phyloP scores from a whole-genome alignment of 2,888 invertebrate species.

The Corbicula japonica region DNA sequence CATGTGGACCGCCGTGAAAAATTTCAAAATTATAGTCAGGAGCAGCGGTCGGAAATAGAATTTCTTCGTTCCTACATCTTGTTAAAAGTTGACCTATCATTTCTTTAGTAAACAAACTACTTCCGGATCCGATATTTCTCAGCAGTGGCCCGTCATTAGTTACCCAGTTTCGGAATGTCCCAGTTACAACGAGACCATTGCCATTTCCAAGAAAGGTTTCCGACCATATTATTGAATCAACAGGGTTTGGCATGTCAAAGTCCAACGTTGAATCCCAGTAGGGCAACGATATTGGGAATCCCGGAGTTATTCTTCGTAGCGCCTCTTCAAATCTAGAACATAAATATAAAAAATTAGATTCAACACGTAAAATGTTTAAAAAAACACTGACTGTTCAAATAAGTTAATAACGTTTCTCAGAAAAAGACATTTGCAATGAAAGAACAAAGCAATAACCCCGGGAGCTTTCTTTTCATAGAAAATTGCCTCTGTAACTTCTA shows the following conservation, averaged over 20 bases:
- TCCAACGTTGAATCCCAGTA: conserved; percentile 78
- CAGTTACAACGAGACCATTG: conserved; percentile 70
- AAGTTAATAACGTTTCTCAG: not conserved
- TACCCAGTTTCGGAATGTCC: conserved; percentile 76
- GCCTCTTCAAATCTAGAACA: conserved; percentile 76
- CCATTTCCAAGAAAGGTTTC: conserved; percentile 72
- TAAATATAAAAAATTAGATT: not conserved
- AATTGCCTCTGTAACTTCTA: not conserved
- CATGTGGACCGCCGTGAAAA: conserved; percentile 74
- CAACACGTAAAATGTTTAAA: not conserved
- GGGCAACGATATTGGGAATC: conserved; percentile 72
- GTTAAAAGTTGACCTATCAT: conserved; percentile 62
- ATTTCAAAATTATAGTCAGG: conserved; percentile 50
- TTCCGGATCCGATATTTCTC: conserved; percentile 70
- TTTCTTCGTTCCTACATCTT: conserved; percentile 53
- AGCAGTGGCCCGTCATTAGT: conserved; percentile 69
- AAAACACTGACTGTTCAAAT: not conserved
- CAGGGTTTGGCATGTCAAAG: conserved; percentile 68
- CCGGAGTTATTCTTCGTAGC: conserved; percentile 68
- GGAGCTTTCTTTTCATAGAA: not conserved
- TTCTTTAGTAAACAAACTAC: conserved; percentile 64
- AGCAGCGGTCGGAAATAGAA: conserved; percentile 55
- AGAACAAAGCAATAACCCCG: not conserved
- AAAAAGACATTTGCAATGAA: not conserved
- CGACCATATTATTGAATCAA: conserved; percentile 72